Percentiles rank a stretch among this genome's conserved stretches.
Evolutionary conservation across 2,888 invertebrate species (phyloP).

Genomic region (Meandrusa payeni): DNA sequence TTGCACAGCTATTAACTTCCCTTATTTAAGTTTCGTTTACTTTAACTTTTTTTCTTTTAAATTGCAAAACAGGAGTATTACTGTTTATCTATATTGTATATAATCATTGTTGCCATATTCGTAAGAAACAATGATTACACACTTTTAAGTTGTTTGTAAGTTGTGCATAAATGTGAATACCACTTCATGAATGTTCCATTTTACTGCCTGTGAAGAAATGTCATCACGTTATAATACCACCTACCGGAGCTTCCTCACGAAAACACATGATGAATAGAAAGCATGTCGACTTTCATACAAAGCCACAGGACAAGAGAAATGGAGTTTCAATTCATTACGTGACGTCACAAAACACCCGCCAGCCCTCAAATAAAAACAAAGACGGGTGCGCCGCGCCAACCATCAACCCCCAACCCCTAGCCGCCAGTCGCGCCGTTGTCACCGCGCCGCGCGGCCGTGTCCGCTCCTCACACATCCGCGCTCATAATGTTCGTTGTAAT

Average conservation of each 20-base stretch:
- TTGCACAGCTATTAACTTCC: too few relatives aligned
- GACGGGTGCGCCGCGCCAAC: slow-evolving; percentile 30
- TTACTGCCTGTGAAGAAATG: not conserved
- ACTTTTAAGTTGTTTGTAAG: not conserved
- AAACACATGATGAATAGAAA: slow-evolving; percentile 5
- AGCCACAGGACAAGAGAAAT: slow-evolving; percentile 30
- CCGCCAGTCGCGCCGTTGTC: slow-evolving; percentile 67
- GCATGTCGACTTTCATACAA: slow-evolving; percentile 20
- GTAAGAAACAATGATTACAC: not conserved
- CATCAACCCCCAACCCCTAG: slow-evolving; percentile 28
- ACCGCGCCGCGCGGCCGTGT: slow-evolving; percentile 55
- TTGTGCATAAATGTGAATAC: not conserved
- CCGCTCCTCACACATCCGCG: slow-evolving; percentile 46
- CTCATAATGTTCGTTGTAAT: slow-evolving; percentile 55
- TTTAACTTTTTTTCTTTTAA: too few relatives aligned
- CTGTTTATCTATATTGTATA: too few relatives aligned
- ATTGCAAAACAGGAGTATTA: too few relatives aligned
- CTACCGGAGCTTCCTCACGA: not conserved
- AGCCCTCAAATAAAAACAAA: slow-evolving; percentile 32
- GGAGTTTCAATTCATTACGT: slow-evolving; percentile 38
- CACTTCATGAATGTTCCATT: not conserved
- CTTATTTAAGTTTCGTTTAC: too few relatives aligned
- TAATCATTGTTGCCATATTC: too few relatives aligned
- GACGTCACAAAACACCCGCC: slow-evolving; percentile 50
- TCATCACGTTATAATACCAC: not conserved